Percentiles rank a stretch among this genome's conserved stretches.
phyloP scores from a whole-genome alignment of 2,888 invertebrate species.

The Gymnocheta viridis region DNA sequence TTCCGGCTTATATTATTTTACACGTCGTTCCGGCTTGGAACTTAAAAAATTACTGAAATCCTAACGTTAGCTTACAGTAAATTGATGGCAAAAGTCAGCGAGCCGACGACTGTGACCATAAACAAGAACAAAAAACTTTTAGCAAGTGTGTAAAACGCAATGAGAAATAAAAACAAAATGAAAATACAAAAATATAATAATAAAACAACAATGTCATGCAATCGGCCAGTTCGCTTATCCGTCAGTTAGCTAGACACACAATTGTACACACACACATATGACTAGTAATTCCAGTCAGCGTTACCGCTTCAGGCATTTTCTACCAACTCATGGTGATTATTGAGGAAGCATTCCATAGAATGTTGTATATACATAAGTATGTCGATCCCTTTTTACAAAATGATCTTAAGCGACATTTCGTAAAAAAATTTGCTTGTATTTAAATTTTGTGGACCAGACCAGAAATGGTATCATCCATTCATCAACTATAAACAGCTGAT shows the following conservation, averaged over 20 bases:
- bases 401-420: no score
- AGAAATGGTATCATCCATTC: no score
- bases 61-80: conserved; percentile 12
- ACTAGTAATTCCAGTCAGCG: no score
- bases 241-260: no score
- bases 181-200: conserved; percentile 39
- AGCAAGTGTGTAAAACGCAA: conserved; percentile 46
- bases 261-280: background rate
- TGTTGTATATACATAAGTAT: no score
- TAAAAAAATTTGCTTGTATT: no score
- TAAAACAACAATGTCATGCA: conserved; percentile 15
- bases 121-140: conserved; percentile 2
- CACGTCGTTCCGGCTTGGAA: conserved; percentile 73
- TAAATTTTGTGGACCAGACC: no score
- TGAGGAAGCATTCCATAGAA: no score
- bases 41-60: conserved; percentile 73
- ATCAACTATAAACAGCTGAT: no score
- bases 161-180: conserved; percentile 37
- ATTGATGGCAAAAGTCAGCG: conserved; percentile 53
- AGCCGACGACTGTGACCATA: conserved; percentile 40
- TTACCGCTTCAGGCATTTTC: no score
- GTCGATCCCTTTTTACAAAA: no score
- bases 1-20: background rate
- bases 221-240: no score
- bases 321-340: background rate